These are phyloP conservation scores for Cephus runcator DNA, from an alignment of 2,888 invertebrate species.

Conservation along the genomic window DNA sequence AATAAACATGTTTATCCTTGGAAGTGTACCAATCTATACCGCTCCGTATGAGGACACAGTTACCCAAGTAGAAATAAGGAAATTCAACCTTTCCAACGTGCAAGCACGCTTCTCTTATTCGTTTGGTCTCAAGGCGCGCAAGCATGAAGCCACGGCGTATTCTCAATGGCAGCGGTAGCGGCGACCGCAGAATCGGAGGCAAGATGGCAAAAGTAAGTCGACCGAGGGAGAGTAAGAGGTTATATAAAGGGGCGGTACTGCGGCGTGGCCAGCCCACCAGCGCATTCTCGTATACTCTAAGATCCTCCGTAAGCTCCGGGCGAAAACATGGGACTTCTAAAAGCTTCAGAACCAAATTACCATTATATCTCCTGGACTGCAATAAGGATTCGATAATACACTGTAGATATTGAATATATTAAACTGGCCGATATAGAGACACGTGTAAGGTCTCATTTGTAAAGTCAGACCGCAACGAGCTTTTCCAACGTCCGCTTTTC, in stretches of 20 bases:
- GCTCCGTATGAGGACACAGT: neutral
- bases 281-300: slow-evolving; percentile 51
- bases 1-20: neutral
- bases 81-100: neutral
- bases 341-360: neutral
- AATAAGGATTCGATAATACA: neutral
- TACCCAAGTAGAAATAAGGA: neutral
- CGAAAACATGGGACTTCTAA: neutral
- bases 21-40: neutral
- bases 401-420: neutral
- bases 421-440: neutral
- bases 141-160: neutral
- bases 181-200: slow-evolving; percentile 58
- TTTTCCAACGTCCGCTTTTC: neutral
- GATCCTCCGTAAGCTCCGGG: neutral
- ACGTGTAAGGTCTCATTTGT: neutral
- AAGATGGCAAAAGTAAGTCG: slow-evolving; percentile 63
- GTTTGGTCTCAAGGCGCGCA: neutral
- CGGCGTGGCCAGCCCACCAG: slow-evolving; percentile 58
- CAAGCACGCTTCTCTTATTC: neutral
- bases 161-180: slow-evolving; percentile 12
- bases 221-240: slow-evolving; percentile 31
- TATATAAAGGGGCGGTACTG: slow-evolving; percentile 56
- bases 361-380: neutral
- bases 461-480: neutral